phyloP scores from a whole-genome alignment of 2,797 vertebrate species.

The Rhynchonycteris naso region DNA sequence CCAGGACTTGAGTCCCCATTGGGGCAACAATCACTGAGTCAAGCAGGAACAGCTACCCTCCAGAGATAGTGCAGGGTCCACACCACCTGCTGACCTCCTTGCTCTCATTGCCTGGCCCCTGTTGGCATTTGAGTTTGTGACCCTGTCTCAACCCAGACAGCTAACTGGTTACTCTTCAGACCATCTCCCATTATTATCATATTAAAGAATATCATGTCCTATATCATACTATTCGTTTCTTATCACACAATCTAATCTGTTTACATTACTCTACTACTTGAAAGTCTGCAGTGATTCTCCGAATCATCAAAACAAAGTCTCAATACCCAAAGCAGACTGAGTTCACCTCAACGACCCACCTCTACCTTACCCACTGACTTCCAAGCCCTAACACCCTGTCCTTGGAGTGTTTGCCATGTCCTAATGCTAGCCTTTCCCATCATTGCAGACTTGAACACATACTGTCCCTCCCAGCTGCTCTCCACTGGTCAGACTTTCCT shows the following conservation, averaged over 20 bases:
- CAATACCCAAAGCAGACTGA: not conserved
- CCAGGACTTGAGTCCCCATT: not conserved
- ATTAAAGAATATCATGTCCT: not conserved
- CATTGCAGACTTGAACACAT: not conserved
- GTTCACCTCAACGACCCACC: not conserved
- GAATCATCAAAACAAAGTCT: constrained; percentile 13
- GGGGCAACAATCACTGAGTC: not conserved
- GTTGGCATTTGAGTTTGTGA: not conserved
- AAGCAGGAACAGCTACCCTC: not conserved
- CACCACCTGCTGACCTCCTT: not conserved
- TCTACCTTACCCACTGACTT: not conserved
- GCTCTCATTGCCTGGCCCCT: not conserved
- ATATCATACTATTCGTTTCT: not conserved
- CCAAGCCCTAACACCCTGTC: not conserved
- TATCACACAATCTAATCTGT: not conserved
- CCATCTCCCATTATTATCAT: not conserved
- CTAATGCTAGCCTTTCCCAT: not conserved
- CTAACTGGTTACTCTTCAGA: not conserved
- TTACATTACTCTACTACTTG: not conserved
- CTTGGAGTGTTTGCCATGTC: not conserved
- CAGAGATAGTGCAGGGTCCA: not conserved
- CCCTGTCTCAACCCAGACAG: not conserved
- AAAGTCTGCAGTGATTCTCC: not conserved
- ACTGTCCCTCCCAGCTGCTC: not conserved
- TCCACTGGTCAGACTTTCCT: not conserved